Evolutionary conservation across 1,140 invertebrate genomes (phyloP).

Genomic region (Lucilia cuprina): DNA sequence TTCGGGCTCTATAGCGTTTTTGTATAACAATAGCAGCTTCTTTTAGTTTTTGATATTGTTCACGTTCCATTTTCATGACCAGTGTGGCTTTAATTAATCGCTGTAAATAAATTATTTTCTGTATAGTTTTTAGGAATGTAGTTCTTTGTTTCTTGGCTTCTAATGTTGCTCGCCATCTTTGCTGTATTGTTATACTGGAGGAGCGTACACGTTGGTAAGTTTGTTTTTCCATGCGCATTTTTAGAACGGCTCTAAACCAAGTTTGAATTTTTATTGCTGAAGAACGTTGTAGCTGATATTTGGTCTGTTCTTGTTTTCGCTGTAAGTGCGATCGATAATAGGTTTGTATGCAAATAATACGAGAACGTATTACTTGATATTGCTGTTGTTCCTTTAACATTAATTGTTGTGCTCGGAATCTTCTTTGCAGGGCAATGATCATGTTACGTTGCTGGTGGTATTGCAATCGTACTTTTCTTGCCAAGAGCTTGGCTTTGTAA

Average conservation of each 20-base stretch:
- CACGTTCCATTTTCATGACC: conserved; percentile 44
- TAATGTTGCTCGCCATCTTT: conserved; percentile 44
- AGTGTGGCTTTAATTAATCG: conserved; percentile 52
- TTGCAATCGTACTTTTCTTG: conserved; percentile 42
- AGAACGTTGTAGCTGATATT: conserved; percentile 40
- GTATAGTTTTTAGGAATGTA: conserved; percentile 49
- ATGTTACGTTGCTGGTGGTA: conserved; percentile 53
- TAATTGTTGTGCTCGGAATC: conserved; percentile 62
- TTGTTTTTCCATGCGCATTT: conserved; percentile 42
- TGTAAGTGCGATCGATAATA: conserved; percentile 52
- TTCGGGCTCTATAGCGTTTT: conserved; percentile 62
- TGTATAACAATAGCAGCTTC: conserved; percentile 64
- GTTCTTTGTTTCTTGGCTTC: conserved; percentile 44
- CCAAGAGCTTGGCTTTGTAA: conserved; percentile 39
- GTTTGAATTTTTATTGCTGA: conserved; percentile 55
- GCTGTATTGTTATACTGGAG: conserved; percentile 42
- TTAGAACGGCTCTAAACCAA: conserved; percentile 43
- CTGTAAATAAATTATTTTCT: conserved; percentile 60
- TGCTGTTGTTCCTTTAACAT: conserved; percentile 47
- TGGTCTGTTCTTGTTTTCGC: conserved; percentile 42
- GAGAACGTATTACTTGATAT: conserved; percentile 51
- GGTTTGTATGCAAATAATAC: conserved; percentile 56
- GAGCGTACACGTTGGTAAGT: conserved; percentile 46
- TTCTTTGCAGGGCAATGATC: conserved; percentile 64
- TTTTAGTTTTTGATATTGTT: conserved; percentile 59